phyloP scores from a whole-genome alignment of 2,113 vertebrate species.

The Alexandromys fortis region DNA sequence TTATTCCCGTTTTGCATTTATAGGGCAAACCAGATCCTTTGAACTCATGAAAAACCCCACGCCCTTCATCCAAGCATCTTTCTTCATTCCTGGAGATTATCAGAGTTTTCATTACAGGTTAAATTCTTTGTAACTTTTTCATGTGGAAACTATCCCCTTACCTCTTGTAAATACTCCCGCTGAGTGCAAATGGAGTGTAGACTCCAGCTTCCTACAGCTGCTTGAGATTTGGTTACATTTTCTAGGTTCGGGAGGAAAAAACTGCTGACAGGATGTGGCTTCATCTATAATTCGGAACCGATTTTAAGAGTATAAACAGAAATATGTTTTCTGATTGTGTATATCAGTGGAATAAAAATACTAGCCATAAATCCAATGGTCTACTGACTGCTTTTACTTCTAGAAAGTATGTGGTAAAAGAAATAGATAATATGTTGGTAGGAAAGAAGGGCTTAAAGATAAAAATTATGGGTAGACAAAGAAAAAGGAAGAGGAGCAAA shows the following conservation, averaged over 20 bases:
- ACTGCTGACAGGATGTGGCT: conserved; percentile 79
- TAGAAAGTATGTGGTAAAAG: conserved; percentile 61
- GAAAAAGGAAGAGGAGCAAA: not conserved
- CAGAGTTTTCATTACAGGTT: conserved; percentile 79
- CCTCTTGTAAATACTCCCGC: conserved; percentile 31
- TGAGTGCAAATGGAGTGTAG: conserved; percentile 57
- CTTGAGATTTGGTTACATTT: conserved; percentile 70
- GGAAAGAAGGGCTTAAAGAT: conserved; percentile 13
- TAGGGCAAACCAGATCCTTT: conserved; percentile 67
- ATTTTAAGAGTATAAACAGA: conserved; percentile 57
- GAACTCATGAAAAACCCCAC: conserved; percentile 65
- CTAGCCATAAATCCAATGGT: conserved; percentile 22
- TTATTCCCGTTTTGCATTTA: conserved; percentile 35
- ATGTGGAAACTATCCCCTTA: conserved; percentile 45
- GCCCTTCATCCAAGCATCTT: conserved; percentile 66
- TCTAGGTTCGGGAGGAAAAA: conserved; percentile 37
- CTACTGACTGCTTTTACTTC: conserved; percentile 65
- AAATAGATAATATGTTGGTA: conserved; percentile 22
- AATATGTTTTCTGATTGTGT: conserved; percentile 62
- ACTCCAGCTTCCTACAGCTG: conserved; percentile 61
- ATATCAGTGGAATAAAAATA: conserved; percentile 57
- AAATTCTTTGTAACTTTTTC: conserved; percentile 60
- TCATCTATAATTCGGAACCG: conserved; percentile 60
- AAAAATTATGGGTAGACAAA: not conserved
- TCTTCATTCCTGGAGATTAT: conserved; percentile 78